phyloP scores from a whole-genome alignment of 2,888 invertebrate species.

The Spodoptera exigua region DNA sequence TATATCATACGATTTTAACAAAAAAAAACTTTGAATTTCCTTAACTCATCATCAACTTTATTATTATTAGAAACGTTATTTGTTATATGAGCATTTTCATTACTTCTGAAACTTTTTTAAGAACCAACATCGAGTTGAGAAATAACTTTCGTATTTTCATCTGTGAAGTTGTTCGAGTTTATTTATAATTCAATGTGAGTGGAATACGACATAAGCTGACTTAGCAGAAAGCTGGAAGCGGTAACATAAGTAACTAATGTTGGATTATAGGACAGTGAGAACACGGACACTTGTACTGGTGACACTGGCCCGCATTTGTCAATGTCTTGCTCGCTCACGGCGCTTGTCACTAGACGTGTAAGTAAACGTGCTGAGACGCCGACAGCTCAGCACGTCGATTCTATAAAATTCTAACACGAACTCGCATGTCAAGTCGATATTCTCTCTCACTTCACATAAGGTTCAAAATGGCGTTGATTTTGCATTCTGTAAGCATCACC shows the following conservation, averaged over 20 bases:
- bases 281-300: constrained; percentile 38
- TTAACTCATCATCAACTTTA: no score
- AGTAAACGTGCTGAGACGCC: constrained; percentile 17
- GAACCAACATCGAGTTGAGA: constrained; percentile 11
- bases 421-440: no score
- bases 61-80: no score
- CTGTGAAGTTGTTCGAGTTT: constrained; percentile 21
- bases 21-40: background rate
- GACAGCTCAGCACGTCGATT: constrained; percentile 29
- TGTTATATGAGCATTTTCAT: no score
- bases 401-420: no score
- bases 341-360: constrained; percentile 52
- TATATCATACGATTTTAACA: constrained; percentile 2
- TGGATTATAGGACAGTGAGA: constrained; percentile 51
- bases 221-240: constrained; percentile 49
- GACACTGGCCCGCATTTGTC: constrained; percentile 59
- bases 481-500: no score
- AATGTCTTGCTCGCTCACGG: constrained; percentile 51
- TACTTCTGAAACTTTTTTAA: background rate
- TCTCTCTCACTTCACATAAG: no score
- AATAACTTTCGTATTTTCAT: constrained; percentile 33
- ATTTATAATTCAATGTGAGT: constrained; percentile 39
- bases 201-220: constrained; percentile 41
- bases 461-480: no score
- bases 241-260: constrained; percentile 51